Conservation (phyloP, 2,797 vertebrate genomes). For the Pseudochirops corinnae region DNA sequence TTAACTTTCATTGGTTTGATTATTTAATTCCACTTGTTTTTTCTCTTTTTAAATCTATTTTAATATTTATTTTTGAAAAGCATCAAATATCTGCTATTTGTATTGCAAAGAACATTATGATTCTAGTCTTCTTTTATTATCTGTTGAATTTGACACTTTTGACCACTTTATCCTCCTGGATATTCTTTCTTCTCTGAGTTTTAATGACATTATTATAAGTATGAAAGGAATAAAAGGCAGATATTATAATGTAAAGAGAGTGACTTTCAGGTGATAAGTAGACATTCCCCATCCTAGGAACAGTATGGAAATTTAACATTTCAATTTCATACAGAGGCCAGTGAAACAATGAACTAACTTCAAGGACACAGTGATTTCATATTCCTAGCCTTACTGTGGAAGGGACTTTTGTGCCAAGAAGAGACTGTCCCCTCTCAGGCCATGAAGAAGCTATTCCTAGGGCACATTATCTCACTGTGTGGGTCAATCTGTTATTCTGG, state of each 20-base stretch:
- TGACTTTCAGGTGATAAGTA: background rate
- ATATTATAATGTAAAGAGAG: background rate
- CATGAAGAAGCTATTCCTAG: background rate
- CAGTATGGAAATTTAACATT: background rate
- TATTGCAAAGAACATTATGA: too few species aligned
- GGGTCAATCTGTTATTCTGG: background rate
- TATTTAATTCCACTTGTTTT: background rate
- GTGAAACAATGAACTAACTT: background rate
- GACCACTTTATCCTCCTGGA: background rate
- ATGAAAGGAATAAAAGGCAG: background rate
- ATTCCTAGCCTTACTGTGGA: background rate
- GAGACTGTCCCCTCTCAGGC: background rate
- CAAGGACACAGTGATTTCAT: background rate
- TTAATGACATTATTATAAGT: background rate
- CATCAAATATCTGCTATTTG: too few species aligned
- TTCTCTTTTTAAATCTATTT: background rate
- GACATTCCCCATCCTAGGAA: background rate
- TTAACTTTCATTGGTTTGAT: background rate
- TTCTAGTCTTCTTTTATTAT: too few species aligned
- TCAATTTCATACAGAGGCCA: background rate
- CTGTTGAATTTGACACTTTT: too few species aligned
- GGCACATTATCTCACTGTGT: background rate
- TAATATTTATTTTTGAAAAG: background rate
- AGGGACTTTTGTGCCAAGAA: background rate
- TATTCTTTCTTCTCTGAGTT: background rate